Base-by-base conservation (phyloP, 2,113 vertebrate species). In the Prolemur simus region DNA sequence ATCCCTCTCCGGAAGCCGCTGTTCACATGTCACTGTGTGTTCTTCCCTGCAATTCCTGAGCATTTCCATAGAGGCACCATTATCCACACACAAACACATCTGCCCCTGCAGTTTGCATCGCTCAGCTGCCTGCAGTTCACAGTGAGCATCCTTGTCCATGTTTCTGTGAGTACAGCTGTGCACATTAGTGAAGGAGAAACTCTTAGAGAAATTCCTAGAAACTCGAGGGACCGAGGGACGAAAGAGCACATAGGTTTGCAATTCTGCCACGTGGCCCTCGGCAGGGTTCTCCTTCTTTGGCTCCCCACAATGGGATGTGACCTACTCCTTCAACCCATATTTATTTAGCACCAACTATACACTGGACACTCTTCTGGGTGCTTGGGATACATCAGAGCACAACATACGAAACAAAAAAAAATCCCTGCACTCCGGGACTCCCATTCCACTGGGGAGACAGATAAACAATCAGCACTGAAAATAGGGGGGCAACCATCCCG, bases 31-130 rank as follows among this genome's bases (percentile, higher is more conserved):
- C 10, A 11, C 58, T 1, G 32, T 47, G 56, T 73, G 15, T n/a
- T 69, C 37, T 15, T n/a, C 52, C 64, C 21, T 39, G 58, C 52
- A 37, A 2, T 71, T 39, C 49, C 32, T 37, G 73, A 39, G 9
- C 8, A 2, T 25, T 76, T 42, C 25, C 18, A 14, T 29, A 37
- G 32, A 15, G 10, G 34, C 45, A 15, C 15, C 11, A 27, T 17
- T 6, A 29, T 47, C 63, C n/a, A 11, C 34, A 39, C 52, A 12
- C 71, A 63, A 73, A 49, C 25, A 34, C 34, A 3, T 10, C 17
- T 34, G 17, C 12, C 12, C 68, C 3, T 9, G 32, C 34, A 52
- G 37, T 5, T 6, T 4, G 5, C 5, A 11, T 6, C 6, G 18
- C 54, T 56, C 18, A 56, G 54, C 54, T 56, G 54, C 54, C 52